phyloP scores from a whole-genome alignment of 2,888 invertebrate species.

The Orthonychiurus folsomi region DNA sequence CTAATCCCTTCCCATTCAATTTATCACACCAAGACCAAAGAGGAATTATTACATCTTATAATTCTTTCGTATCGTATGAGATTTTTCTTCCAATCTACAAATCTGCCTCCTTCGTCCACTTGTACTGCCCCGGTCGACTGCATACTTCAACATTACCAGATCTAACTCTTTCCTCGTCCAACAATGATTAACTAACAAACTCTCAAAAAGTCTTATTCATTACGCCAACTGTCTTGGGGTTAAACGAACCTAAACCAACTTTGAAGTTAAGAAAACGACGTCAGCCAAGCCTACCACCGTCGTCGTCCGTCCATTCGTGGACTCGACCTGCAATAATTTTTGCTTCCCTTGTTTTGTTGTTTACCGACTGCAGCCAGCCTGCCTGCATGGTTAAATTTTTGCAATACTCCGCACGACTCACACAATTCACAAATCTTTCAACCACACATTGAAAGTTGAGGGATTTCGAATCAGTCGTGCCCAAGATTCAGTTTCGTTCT shows the following conservation, averaged over 20 bases:
- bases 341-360: not conserved
- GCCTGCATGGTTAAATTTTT: not conserved
- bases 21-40: too few relatives aligned
- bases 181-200: not conserved
- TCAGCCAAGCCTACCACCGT: not conserved
- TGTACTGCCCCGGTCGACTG: too few relatives aligned
- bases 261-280: not conserved
- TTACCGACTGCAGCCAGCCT: not conserved
- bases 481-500: not conserved
- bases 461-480: not conserved
- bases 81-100: too few relatives aligned
- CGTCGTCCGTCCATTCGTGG: not conserved
- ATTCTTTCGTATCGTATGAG: too few relatives aligned
- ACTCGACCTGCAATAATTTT: slow-evolving; percentile 1
- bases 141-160: too few relatives aligned
- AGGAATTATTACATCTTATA: too few relatives aligned
- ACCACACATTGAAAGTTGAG: slow-evolving; percentile 1
- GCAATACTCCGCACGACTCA: not conserved
- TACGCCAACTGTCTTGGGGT: not conserved
- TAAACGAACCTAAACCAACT: not conserved
- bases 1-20: too few relatives aligned
- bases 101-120: too few relatives aligned
- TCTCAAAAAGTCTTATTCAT: not conserved
- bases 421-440: not conserved
- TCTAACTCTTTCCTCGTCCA: not conserved